Evolutionary conservation across 2,113 vertebrate species (phyloP).

Genomic region (Callipepla californica): DNA sequence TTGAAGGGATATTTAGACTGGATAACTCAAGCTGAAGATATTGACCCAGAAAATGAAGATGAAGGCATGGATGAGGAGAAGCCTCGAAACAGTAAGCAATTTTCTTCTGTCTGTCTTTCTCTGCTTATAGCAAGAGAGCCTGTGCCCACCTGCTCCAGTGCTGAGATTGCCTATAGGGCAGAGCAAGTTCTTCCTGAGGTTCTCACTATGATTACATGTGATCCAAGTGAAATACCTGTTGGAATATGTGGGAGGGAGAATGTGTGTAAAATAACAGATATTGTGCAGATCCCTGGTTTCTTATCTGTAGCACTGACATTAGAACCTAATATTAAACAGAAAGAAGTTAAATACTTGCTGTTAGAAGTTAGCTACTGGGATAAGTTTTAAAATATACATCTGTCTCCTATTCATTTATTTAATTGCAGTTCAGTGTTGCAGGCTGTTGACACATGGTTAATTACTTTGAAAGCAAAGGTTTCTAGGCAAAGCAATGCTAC

Average conservation of each 20-base stretch:
- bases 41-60: slow-evolving; percentile 98
- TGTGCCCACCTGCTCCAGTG: background rate
- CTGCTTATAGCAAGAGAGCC: background rate
- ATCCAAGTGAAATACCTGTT: background rate
- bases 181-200: background rate
- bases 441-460: background rate
- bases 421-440: background rate
- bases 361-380: background rate
- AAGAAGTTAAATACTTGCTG: background rate
- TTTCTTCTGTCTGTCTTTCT: background rate
- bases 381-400: background rate
- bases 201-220: background rate
- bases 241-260: background rate
- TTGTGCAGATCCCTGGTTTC: background rate
- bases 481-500: background rate
- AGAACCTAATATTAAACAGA: background rate
- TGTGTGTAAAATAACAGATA: fast-evolving
- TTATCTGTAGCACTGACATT: background rate
- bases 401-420: background rate
- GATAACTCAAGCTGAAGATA: slow-evolving; percentile 99
- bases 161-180: background rate
- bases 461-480: slow-evolving; percentile 25
- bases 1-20: slow-evolving; percentile 98
- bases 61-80: slow-evolving; percentile 97
- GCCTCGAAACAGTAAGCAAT: slow-evolving; percentile 93